These are phyloP conservation scores for Cyprinodon diabolis DNA, from an alignment of 2,797 vertebrate genomes.

Conservation along the genomic window DNA sequence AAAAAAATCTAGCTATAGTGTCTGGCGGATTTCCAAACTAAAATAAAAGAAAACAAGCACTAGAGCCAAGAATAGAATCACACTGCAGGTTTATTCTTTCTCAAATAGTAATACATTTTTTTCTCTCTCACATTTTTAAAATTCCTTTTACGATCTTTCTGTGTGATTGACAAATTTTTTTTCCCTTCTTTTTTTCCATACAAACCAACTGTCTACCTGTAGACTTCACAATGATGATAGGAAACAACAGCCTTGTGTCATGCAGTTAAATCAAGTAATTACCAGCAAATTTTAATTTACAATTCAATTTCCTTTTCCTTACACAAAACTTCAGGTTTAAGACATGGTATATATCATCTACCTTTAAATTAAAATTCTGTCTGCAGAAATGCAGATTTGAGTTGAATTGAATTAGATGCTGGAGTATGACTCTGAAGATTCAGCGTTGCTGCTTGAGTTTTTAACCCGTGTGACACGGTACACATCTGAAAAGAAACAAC, in stretches of 20 bases:
- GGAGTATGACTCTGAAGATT: conserved; percentile 39
- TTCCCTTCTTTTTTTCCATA: too few species aligned
- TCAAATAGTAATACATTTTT: neutral
- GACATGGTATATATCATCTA: neutral
- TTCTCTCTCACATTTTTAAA: too few species aligned
- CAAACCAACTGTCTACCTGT: neutral
- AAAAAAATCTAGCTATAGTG: too few species aligned
- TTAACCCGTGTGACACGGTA: conserved; percentile 49
- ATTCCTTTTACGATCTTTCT: too few species aligned
- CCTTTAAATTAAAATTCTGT: neutral
- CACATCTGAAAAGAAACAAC: conserved; percentile 54
- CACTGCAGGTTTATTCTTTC: neutral
- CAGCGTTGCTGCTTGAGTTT: conserved; percentile 23
- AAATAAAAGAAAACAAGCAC: too few species aligned
- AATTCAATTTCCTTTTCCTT: neutral
- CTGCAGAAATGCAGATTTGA: neutral
- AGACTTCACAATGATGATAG: neutral
- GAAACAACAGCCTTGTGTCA: neutral
- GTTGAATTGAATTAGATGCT: conserved; percentile 20
- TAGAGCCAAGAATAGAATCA: neutral
- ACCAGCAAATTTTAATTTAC: neutral
- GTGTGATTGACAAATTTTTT: too few species aligned
- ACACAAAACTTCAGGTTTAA: neutral
- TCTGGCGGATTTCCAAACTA: too few species aligned
- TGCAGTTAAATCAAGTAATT: neutral